Conservation (phyloP, 2,888 invertebrate species). For the Dichetophora obliterata region DNA sequence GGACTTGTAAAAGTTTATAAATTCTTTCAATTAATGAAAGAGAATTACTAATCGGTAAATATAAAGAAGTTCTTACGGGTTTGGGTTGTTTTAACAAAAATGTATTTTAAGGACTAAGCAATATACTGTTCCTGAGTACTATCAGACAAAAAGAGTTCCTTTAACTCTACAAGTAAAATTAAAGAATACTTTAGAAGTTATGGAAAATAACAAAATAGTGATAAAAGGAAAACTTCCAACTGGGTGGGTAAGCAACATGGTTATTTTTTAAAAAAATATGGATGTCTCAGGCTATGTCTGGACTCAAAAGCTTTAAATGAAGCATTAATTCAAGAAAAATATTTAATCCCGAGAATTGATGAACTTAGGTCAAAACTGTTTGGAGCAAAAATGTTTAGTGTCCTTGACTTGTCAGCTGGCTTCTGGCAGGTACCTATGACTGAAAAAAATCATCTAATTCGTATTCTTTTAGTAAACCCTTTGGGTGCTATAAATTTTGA, state of each 20-base stretch:
- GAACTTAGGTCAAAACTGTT: no score
- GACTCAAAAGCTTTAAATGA: no score
- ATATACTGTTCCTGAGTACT: not conserved
- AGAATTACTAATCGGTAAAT: not conserved
- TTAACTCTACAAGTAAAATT: not conserved
- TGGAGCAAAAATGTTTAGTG: not conserved
- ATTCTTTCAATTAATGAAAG: not conserved
- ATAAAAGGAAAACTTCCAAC: no score
- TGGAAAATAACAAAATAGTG: not conserved
- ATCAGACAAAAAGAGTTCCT: not conserved
- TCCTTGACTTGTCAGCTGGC: not conserved
- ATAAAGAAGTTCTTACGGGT: no score
- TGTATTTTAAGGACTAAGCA: not conserved
- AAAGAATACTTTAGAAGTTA: not conserved
- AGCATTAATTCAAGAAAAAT: no score
- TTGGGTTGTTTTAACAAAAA: no score
- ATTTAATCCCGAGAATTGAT: no score
- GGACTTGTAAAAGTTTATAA: not conserved
- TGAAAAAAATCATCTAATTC: not conserved
- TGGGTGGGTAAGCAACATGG: no score
- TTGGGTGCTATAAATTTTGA: no score
- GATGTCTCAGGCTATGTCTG: no score
- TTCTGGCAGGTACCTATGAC: not conserved
- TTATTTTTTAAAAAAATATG: no score
- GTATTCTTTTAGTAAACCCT: not conserved